Evolutionary conservation across 2,888 invertebrate genomes (phyloP), one percentile per base, ranked within the genome.

Genomic region (Catocala sponsa): DNA sequence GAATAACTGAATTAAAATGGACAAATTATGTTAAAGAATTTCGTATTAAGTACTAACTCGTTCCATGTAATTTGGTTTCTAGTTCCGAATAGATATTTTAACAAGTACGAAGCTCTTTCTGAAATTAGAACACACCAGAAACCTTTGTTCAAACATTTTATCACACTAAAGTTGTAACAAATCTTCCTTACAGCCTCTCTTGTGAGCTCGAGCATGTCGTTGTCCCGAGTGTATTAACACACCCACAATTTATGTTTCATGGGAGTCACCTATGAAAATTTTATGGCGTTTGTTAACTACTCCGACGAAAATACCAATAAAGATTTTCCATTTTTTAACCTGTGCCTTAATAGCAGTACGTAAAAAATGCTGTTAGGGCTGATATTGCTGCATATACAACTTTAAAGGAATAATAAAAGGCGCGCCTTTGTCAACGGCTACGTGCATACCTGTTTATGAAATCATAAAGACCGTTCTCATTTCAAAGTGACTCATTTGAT

Each of bases 211-310:
- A 63, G 73, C 74, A 77, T 67, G 76, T 77, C 75, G 65, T 72
- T 74, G 76, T 81, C 82, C 72, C 72, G 71, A 78, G 84, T 80
- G 82, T 86, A 86, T 86, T 86, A 86, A 83, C 87, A 83, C 86
- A 82, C 82, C 79, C 80, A 80, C 84, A 86, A 87, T 87, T 87
- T 87, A 87, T 84, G 82, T 83, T 84, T 80, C 82, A 82, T 83
- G 81, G 78, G 81, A 84, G 81, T 80, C 78, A 82, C 82, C 87
- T 88, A 87, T 86, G 85, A 87, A 86, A 80, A 81, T 87, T 87
- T 87, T 84, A 88, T 81, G 76, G 79, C 73, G 65, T 82, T 83
- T 83, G 80, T 85, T 85, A 82, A 83, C 83, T 84, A 82, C 80
- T n/a, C 13, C 58, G 5, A 48, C 51, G 74, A 69, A 83, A 83